Base-by-base conservation (phyloP, 2,113 vertebrate genomes). In the Aegithalos caudatus region DNA sequence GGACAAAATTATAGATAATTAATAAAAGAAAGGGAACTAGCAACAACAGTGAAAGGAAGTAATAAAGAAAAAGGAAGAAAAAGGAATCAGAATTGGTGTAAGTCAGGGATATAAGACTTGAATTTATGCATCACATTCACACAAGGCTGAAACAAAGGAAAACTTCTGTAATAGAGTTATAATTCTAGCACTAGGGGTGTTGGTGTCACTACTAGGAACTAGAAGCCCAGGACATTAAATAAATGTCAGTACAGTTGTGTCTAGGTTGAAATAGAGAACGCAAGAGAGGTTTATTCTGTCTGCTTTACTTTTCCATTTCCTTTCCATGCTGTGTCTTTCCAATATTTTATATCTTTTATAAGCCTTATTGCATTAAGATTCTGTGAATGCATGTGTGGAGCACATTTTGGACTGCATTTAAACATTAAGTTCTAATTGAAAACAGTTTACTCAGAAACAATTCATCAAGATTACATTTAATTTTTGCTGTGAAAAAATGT, bases 221-320 rank as follows among this genome's bases (percentile, higher is more conserved):
- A 14, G 10, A 94, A 82, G 18, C 35, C 44, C 62, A 80, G 44
- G 38, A 88, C 66, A 92, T 61, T 18, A 65, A 58, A 66, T 61
- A 74, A 82, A 74, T 71, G n/a, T 77, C 69, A 80, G 37, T 67
- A 61, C 17, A 82, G 73, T 72, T 96, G 47, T 86, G 35, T 78
- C 27, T 47, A 60, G 24, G 48, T 50, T 87, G 58, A 94, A 87
- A 86, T 33, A 81, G 33, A 65, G 54, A 91, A 95, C 37, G 53
- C 54, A 91, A 95, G 92, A 18, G 80, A 94, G 22, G 60, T 37
- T 74, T 58, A 45, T 86, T 86, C 60, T 88, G 31, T 50, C 53
- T 78, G 42, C 31, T 88, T 85, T 81, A 76, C 37, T 95, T 96
- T 96, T 78, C 85, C 66, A 93, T 95, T 96, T 96, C 86, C 58